Conservation (phyloP, 2,113 vertebrate species). For the Clarias batrachus region DNA sequence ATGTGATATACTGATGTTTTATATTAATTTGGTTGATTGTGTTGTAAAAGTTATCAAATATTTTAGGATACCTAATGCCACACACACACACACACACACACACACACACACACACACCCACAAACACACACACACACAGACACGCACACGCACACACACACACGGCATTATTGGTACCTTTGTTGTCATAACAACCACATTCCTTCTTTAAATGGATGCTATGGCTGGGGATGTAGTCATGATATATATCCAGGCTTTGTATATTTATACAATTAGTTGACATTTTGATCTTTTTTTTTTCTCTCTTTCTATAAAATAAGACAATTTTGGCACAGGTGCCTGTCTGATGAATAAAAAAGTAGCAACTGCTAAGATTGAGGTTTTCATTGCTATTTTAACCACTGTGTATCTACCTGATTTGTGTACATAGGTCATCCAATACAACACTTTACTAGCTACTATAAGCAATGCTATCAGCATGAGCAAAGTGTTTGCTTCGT, state of each 20-base stretch:
- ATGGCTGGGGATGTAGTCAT: background rate
- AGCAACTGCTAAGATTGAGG: background rate
- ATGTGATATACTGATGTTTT: background rate
- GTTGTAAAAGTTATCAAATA: background rate
- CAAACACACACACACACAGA: background rate
- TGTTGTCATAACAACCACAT: background rate
- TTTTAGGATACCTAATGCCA: background rate
- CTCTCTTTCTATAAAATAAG: background rate
- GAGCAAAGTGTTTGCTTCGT: conserved; percentile 60
- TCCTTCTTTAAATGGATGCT: background rate
- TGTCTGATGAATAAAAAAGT: background rate
- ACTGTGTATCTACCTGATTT: background rate
- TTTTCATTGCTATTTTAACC: background rate
- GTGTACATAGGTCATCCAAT: conserved; percentile 1
- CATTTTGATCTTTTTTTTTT: background rate
- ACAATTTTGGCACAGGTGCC: background rate
- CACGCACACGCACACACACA: background rate
- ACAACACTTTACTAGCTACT: conserved; percentile 54
- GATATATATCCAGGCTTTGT: background rate
- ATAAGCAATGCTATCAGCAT: conserved; percentile 50
- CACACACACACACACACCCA: background rate
- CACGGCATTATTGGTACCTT: background rate
- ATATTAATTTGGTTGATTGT: background rate
- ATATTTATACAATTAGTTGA: background rate
- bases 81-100: background rate